Conservation (phyloP, 2,888 invertebrate species). For the Lasioglossum pauxillum region DNA sequence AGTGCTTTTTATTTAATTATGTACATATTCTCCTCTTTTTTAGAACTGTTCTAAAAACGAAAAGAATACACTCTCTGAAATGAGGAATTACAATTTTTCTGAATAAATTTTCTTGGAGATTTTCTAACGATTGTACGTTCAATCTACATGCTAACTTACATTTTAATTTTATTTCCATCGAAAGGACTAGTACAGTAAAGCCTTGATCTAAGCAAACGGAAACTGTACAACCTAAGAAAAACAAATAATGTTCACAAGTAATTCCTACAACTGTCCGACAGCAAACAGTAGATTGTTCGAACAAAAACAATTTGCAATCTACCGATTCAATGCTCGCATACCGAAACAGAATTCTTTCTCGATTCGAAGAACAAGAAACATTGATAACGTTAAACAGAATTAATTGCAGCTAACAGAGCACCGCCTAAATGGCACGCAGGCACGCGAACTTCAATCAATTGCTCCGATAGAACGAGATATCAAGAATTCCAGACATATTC, state of each 20-base stretch:
- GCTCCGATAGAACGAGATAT: conserved; percentile 17
- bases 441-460: conserved; percentile 7
- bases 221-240: too few relatives aligned
- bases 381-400: conserved; percentile 3
- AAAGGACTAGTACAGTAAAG: neutral
- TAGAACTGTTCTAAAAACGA: neutral
- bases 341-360: neutral
- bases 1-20: neutral
- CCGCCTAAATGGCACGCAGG: neutral
- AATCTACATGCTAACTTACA: neutral
- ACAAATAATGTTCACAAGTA: neutral
- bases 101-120: neutral
- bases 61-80: neutral
- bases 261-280: neutral
- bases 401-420: neutral
- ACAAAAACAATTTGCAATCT: neutral
- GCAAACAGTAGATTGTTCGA: neutral
- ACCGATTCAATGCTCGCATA: neutral
- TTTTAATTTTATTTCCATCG: neutral
- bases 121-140: neutral
- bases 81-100: neutral
- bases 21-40: neutral
- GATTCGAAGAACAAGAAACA: neutral
- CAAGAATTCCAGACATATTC: conserved; percentile 31
- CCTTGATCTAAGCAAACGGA: too few relatives aligned